Evolutionary conservation across 2,888 invertebrate species (phyloP).

Genomic region (Drosophila anceps): DNA sequence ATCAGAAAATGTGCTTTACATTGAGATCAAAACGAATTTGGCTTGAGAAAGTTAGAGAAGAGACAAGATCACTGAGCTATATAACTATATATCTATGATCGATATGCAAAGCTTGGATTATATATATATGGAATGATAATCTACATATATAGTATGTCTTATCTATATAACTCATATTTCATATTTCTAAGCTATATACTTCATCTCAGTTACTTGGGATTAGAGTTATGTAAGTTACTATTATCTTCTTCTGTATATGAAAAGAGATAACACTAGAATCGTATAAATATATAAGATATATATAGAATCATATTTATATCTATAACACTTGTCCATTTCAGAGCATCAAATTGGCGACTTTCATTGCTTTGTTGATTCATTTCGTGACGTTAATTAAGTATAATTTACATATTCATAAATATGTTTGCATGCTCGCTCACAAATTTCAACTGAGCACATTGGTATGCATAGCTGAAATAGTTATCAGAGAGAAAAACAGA

Average conservation of each 20-base stretch:
- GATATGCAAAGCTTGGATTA: not conserved
- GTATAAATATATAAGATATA: not conserved
- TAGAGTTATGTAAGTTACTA: no score
- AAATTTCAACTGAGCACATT: not conserved
- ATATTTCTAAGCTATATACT: no score
- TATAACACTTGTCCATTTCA: not conserved
- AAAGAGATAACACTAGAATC: no score
- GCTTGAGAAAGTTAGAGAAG: not conserved
- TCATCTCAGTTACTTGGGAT: no score
- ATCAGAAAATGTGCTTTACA: not conserved
- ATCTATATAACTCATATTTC: no score
- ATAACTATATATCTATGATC: not conserved
- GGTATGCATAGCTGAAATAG: not conserved
- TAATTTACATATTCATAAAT: conserved; percentile 5
- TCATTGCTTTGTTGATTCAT: not conserved
- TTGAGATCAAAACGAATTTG: not conserved
- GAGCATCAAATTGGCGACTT: not conserved
- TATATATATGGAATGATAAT: not conserved
- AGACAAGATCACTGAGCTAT: not conserved
- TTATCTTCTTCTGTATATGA: no score
- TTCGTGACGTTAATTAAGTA: not conserved
- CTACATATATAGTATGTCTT: not conserved
- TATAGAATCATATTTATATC: not conserved
- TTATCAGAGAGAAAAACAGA: no score
- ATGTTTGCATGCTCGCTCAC: not conserved